Conservation (phyloP, 1,140 invertebrate genomes). For the Drosophila pallidifrons region DNA sequence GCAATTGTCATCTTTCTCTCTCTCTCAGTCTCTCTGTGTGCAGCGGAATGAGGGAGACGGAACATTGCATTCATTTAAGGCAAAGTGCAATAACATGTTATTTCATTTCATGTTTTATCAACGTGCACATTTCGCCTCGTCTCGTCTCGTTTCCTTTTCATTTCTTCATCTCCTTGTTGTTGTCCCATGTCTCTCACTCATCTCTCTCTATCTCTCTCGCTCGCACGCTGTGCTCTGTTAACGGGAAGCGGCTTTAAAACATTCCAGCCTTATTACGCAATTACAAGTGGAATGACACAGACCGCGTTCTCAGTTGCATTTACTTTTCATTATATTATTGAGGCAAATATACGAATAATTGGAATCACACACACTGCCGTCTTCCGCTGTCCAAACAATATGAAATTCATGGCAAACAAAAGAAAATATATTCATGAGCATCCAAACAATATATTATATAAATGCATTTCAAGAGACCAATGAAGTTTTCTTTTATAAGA, state of each 20-base stretch:
- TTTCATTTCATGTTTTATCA: slow-evolving; percentile 55
- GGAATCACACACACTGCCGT: slow-evolving; percentile 34
- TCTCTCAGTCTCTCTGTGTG: slow-evolving; percentile 3
- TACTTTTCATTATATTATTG: slow-evolving; percentile 59
- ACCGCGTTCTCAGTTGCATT: slow-evolving; percentile 41
- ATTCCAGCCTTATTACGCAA: slow-evolving; percentile 77
- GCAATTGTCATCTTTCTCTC: slow-evolving; percentile 60
- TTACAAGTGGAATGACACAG: slow-evolving; percentile 73
- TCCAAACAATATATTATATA: slow-evolving; percentile 20
- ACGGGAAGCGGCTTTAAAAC: slow-evolving; percentile 75
- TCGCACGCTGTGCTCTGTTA: slow-evolving; percentile 33
- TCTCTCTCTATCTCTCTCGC: neutral
- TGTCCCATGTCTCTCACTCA: neutral
- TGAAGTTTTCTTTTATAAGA: neutral
- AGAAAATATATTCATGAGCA: slow-evolving; percentile 15
- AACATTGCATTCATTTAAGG: slow-evolving; percentile 63
- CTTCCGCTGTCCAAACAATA: neutral
- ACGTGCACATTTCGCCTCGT: slow-evolving; percentile 13
- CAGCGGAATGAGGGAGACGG: neutral
- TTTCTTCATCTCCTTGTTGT: slow-evolving; percentile 5
- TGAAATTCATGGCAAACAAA: slow-evolving; percentile 20
- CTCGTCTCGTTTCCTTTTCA: slow-evolving; percentile 5
- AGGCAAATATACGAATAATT: slow-evolving; percentile 64
- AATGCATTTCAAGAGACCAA: neutral
- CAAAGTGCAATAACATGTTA: slow-evolving; percentile 83